Base-by-base conservation (phyloP, 2,888 invertebrate genomes). In the Ophion obscuratus region DNA sequence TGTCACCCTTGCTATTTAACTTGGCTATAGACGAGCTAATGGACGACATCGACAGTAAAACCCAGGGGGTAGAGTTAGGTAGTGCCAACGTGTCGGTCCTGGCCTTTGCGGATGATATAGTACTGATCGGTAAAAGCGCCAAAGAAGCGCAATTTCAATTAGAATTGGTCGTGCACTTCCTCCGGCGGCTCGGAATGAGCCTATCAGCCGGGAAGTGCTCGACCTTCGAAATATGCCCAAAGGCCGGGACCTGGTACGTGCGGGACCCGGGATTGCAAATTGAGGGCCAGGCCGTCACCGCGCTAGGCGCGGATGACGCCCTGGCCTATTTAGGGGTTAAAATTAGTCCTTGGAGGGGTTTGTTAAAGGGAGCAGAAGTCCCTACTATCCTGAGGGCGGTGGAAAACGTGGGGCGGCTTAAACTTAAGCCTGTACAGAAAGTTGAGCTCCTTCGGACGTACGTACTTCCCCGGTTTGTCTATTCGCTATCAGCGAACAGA, bases 101-200 rank as follows among this genome's bases (percentile, higher is more conserved):
- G 27, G 27, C 27, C 27, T 2, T 27, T 27, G 27, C 27, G 27
- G 27, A 27, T 27, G 27, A 27, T 27, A 27, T 27, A 27, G 27
- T 27, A 27, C 0, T 36, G 4, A 36, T 36, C 5, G 36, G 36
- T 36, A 36, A 36, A 36, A 36, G 36, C 36, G 36, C 36, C 2
- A 5, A 36, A 36, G 36, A 6, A 7, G 36, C 36, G 36, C 36
- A 36, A 5, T 5, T 36, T 2, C 36, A 36, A 36, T 2, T 36
- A 36, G 36, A 36, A 3, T 2, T 36, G 3, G 36, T 36, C 36
- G 36, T 4, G 36, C 2, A 5, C 36, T 36, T 36, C 36, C 36
- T 36, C 36, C 36, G 36, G 36, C 36, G 36, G 0, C 4, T 89
- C 0, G 87, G 88, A 0, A 90, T 90, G 89, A 10, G 10, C 0